phyloP scores from a whole-genome alignment of 1,140 invertebrate species.

The Drosophila repletoides region DNA sequence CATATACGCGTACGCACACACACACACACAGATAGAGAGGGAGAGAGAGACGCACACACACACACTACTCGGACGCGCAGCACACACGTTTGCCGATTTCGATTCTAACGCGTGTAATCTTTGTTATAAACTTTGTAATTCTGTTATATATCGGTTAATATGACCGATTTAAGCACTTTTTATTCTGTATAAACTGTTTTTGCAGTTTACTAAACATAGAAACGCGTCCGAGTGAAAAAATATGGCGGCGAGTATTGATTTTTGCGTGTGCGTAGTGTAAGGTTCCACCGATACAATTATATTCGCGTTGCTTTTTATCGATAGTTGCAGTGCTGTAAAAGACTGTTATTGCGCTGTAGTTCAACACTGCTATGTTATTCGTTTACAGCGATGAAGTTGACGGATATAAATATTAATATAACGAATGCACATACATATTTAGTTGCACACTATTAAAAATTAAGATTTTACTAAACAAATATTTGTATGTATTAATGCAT shows the following conservation, averaged over 20 bases:
- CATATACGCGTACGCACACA: slow-evolving; percentile 10
- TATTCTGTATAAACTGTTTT: slow-evolving; percentile 28
- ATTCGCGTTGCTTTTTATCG: background rate
- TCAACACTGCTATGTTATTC: too few relatives aligned
- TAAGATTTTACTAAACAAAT: too few relatives aligned
- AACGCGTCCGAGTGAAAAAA: slow-evolving; percentile 75
- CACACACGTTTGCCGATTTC: slow-evolving; percentile 29
- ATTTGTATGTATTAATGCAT: too few relatives aligned
- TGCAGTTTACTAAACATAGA: slow-evolving; percentile 59
- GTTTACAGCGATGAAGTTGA: too few relatives aligned
- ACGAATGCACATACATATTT: too few relatives aligned
- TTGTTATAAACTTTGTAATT: slow-evolving; percentile 1
- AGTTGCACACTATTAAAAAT: too few relatives aligned
- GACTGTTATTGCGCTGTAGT: too few relatives aligned
- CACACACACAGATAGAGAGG: slow-evolving; percentile 25
- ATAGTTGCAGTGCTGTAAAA: background rate
- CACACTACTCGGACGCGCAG: slow-evolving; percentile 34
- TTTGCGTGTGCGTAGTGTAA: slow-evolving; percentile 38
- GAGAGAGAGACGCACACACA: too few relatives aligned
- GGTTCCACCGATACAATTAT: slow-evolving; percentile 14
- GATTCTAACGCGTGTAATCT: background rate
- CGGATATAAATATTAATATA: too few relatives aligned
- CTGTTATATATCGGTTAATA: background rate
- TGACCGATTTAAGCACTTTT: slow-evolving; percentile 17
- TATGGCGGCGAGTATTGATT: slow-evolving; percentile 78